phyloP scores from a whole-genome alignment of 2,797 vertebrate species.

The Buphagus erythrorhynchus region DNA sequence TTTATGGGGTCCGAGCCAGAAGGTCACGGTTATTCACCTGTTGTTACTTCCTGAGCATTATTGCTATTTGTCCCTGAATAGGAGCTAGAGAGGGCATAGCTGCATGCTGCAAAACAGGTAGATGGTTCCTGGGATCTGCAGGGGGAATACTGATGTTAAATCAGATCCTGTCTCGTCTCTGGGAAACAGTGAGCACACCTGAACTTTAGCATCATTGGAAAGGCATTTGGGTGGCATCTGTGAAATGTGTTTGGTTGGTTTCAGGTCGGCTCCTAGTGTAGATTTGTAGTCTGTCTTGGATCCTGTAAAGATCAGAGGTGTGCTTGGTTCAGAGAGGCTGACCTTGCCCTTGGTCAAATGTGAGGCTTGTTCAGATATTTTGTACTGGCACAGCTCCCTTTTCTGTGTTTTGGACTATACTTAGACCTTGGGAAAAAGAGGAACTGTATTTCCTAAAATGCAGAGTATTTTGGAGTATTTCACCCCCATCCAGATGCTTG shows the following conservation, averaged over 20 bases:
- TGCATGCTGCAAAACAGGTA: background rate
- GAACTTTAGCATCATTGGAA: background rate
- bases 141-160: background rate
- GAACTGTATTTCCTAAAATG: background rate
- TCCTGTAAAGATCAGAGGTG: background rate
- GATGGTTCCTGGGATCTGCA: background rate
- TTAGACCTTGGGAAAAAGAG: background rate
- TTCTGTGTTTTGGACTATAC: background rate
- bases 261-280: background rate
- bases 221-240: background rate
- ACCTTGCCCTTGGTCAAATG: background rate
- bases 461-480: background rate
- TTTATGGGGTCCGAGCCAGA: background rate
- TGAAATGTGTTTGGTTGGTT: background rate
- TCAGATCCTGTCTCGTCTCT: background rate
- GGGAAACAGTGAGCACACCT: background rate
- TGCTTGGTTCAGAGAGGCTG: background rate
- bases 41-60: background rate
- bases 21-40: background rate
- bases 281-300: background rate
- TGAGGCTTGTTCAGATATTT: background rate
- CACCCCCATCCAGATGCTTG: background rate
- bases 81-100: background rate
- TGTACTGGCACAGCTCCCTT: background rate
- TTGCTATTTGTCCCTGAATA: background rate